phyloP scores from a whole-genome alignment of 2,113 vertebrate genomes.

The Hypocryptadius cinnamomeus region DNA sequence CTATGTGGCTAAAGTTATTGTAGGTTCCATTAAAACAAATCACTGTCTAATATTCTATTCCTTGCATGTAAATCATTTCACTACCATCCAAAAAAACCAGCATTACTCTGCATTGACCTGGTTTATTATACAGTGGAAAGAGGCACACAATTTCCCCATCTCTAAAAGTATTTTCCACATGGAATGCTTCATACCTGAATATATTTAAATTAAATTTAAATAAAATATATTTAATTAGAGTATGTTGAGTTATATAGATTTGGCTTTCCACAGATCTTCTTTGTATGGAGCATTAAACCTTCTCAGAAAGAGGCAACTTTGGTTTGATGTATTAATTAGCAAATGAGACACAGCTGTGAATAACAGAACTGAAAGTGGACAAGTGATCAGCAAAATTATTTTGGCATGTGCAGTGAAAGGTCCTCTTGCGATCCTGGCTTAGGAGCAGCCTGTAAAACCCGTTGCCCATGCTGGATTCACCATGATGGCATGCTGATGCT shows the following conservation, averaged over 20 bases:
- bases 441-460: not conserved
- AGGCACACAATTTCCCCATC: not conserved
- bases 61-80: not conserved
- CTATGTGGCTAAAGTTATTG: not conserved
- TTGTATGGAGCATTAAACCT: not conserved
- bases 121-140: not conserved
- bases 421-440: not conserved
- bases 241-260: not conserved
- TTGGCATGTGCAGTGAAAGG: not conserved
- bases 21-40: not conserved
- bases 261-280: not conserved
- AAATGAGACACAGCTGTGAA: not conserved
- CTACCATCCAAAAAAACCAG: not conserved
- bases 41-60: not conserved
- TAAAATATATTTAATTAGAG: not conserved
- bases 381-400: not conserved
- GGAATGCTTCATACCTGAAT: not conserved
- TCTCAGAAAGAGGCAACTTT: not conserved
- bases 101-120: not conserved
- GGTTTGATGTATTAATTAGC: not conserved
- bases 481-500: fast-evolving
- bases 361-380: not conserved
- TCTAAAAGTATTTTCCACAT: not conserved
- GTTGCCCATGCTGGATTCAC: fast-evolving
- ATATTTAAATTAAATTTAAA: too few species aligned